These are phyloP conservation scores for Cerceris rybyensis DNA, from an alignment of 2,888 invertebrate species.

Conservation along the genomic window DNA sequence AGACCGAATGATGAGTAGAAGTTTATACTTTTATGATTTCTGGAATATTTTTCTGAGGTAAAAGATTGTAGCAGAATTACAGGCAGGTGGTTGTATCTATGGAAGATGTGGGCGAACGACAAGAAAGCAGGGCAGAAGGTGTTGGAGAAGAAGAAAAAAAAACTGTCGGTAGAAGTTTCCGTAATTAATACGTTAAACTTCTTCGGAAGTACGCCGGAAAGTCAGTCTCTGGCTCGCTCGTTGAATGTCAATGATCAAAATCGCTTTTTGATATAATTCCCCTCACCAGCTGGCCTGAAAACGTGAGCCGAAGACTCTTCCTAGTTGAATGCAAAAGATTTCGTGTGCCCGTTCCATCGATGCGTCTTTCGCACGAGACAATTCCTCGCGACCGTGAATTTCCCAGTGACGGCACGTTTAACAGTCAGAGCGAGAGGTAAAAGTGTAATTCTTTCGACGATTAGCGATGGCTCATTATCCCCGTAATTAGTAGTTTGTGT, in stretches of 20 bases:
- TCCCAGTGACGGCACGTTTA: constrained; percentile 31
- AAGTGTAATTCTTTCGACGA: constrained; percentile 72
- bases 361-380: no score
- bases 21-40: no score
- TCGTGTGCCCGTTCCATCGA: not conserved
- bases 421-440: constrained; percentile 12
- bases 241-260: constrained; percentile 68
- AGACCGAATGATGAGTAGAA: no score
- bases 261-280: constrained; percentile 69
- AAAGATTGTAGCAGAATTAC: no score
- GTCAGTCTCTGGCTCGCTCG: constrained; percentile 48
- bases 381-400: constrained; percentile 7
- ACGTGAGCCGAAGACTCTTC: constrained; percentile 58
- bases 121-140: constrained; percentile 17
- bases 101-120: constrained; percentile 47
- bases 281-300: constrained; percentile 36
- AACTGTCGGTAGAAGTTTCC: constrained; percentile 53
- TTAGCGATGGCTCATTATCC: constrained; percentile 77
- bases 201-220: constrained; percentile 52
- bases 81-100: constrained; percentile 22
- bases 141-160: constrained; percentile 12
- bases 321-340: constrained; percentile 47
- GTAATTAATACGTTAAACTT: constrained; percentile 72
- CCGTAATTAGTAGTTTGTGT: constrained; percentile 76
- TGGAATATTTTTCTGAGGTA: no score